Evolutionary conservation across 1,140 invertebrate species (phyloP).

Genomic region (Asbolus verrucosus): DNA sequence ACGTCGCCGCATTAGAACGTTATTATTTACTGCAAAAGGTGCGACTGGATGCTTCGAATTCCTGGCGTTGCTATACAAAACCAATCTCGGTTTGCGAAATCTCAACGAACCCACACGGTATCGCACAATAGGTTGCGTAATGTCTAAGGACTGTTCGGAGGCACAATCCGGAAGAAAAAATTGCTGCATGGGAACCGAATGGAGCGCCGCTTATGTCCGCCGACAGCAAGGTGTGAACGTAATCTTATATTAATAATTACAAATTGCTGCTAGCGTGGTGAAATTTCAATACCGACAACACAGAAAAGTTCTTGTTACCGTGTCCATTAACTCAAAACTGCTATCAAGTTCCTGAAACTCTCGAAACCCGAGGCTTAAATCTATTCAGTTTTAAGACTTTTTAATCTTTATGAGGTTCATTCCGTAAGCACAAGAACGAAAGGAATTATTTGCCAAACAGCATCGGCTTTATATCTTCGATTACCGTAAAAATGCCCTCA

Average conservation of each 20-base stretch:
- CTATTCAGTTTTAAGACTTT: not conserved
- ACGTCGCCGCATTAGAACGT: no score
- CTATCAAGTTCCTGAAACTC: no score
- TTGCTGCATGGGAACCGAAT: no score
- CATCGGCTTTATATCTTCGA: slow-evolving; percentile 1
- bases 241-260: slow-evolving; percentile 26
- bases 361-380: no score
- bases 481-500: slow-evolving; percentile 4
- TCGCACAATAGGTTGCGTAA: slow-evolving; percentile 28
- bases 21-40: slow-evolving; percentile 6
- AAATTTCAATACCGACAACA: not conserved
- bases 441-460: not conserved
- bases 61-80: slow-evolving; percentile 22
- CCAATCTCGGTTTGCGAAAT: slow-evolving; percentile 38
- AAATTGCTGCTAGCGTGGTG: not conserved
- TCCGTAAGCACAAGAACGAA: not conserved
- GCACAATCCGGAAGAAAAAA: slow-evolving; percentile 6
- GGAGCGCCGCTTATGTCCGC: slow-evolving; percentile 1
- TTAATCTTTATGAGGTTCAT: not conserved
- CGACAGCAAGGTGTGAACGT: not conserved
- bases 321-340: not conserved
- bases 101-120: slow-evolving; percentile 19
- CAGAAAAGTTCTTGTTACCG: not conserved
- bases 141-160: no score
- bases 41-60: slow-evolving; percentile 37